Percentiles rank a stretch among this genome's conserved stretches.
Evolutionary conservation across 2,113 vertebrate genomes (phyloP).

Genomic region (human): DNA sequence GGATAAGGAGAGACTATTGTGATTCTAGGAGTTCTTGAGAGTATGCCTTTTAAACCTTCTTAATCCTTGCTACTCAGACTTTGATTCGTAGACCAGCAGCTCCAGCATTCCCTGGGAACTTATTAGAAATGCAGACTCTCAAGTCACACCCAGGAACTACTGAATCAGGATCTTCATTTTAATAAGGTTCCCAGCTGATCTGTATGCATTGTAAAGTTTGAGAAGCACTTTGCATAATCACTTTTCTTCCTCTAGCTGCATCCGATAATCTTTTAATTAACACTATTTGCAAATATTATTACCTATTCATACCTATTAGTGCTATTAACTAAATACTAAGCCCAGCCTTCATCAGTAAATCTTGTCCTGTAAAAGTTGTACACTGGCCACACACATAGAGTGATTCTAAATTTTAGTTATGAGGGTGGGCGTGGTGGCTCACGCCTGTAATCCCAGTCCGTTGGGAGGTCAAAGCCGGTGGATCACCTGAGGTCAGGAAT

Average conservation of each 20-base stretch:
- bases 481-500: too few species aligned
- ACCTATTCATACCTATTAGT: background rate
- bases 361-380: background rate
- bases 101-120: background rate
- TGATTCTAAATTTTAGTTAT: background rate
- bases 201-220: background rate
- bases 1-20: background rate
- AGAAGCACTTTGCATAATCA: conserved; percentile 25
- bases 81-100: background rate
- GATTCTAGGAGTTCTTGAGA: background rate
- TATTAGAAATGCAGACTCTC: background rate
- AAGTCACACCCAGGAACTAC: background rate
- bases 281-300: conserved; percentile 37
- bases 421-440: too few species aligned
- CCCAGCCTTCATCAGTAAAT: background rate
- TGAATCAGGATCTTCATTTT: background rate
- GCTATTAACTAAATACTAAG: conserved; percentile 12
- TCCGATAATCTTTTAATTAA: conserved; percentile 9
- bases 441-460: too few species aligned
- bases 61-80: conserved; percentile 29
- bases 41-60: background rate
- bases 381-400: background rate
- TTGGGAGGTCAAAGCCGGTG: too few species aligned
- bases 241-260: conserved; percentile 31
- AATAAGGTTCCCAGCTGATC: background rate